These are phyloP conservation scores for Montipora foliosa DNA, from an alignment of 64 coral and sea anemone species.

Conservation along the genomic window DNA sequence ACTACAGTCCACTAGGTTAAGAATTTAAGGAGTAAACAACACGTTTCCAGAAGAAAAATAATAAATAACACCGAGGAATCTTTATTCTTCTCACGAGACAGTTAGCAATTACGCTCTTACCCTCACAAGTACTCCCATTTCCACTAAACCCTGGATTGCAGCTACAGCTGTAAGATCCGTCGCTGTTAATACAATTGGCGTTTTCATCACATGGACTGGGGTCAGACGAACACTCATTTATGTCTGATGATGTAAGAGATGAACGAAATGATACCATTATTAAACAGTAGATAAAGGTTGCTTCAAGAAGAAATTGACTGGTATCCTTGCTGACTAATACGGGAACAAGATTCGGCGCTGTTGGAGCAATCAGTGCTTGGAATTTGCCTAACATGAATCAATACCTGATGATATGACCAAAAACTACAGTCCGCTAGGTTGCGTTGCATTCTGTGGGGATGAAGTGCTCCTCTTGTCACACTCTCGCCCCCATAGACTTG, in stretches of 20 bases:
- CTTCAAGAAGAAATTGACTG: too few relatives aligned
- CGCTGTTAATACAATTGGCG: not conserved
- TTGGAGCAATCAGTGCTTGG: conserved; percentile 4
- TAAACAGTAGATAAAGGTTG: too few relatives aligned
- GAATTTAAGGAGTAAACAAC: too few relatives aligned
- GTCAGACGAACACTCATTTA: not conserved
- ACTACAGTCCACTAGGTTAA: too few relatives aligned
- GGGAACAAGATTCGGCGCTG: conserved; percentile 1
- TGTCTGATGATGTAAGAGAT: not conserved
- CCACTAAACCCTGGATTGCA: conserved; percentile 71
- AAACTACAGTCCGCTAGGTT: not conserved
- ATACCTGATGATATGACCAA: not conserved
- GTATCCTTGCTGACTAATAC: conserved; percentile 12
- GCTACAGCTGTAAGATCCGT: not conserved
- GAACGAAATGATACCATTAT: too few relatives aligned
- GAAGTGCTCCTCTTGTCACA: too few relatives aligned
- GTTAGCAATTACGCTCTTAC: not conserved
- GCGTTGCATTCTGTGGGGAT: too few relatives aligned
- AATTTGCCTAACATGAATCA: conserved; percentile 4
- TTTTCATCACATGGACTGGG: not conserved
- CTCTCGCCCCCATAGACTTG: too few relatives aligned
- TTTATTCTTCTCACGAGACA: too few relatives aligned
- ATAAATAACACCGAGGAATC: too few relatives aligned
- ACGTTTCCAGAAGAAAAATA: too few relatives aligned
- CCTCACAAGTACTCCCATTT: conserved; percentile 51